Evolutionary conservation across 2,113 vertebrate genomes (phyloP), one percentile per base, ranked within the genome.

Genomic region (Okapia johnstoni): DNA sequence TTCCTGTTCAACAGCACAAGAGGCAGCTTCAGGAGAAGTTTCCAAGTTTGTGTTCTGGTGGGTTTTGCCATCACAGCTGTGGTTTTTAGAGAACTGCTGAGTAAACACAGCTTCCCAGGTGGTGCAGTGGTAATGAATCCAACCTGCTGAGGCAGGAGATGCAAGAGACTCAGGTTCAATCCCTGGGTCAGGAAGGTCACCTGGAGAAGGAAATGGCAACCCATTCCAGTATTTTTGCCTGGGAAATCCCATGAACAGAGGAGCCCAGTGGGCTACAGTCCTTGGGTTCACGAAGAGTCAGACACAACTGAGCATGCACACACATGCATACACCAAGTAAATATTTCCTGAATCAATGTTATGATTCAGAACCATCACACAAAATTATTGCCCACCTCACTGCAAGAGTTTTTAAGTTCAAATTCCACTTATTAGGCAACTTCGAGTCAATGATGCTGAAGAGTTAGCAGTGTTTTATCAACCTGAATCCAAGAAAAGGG

Each of bases 1-100:
- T 88, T 90, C 97, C 93, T 79, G 33, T 90, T 97, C 85, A 60
- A 2, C 96, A n/a, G 50, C 85, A 61, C 25, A 66, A 57, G 28
- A 28, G 9, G 40, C 73, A 23, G 79, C 90, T 54, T 84, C 80
- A 83, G 58, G 79, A 85, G 96, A 96, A 80, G 95, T 77, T 93
- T 97, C 88, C 89, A 94, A 87, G 80, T 0, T 0, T 76, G 89
- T 40, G 13, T 3, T 5, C 70, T 36, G 26, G 63, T 96, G 85
- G 23, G 25, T 11, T 81, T 77, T 81, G 46, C 55, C 43, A 5
- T 28, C 54, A 46, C 40, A 76, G 91, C 46, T 58, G 25, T 33
- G 58, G 16, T 25, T 87, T 97, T 81, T 13, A 57, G 63, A 73
- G 61, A 79, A 80, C 0, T 21, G 43, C 48, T 5, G n/a, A 93